A percentile compares a stretch with the other conserved stretches of the same genome.
Evolutionary conservation across 2,797 vertebrate species (phyloP).

Genomic region (Fratercula arctica): DNA sequence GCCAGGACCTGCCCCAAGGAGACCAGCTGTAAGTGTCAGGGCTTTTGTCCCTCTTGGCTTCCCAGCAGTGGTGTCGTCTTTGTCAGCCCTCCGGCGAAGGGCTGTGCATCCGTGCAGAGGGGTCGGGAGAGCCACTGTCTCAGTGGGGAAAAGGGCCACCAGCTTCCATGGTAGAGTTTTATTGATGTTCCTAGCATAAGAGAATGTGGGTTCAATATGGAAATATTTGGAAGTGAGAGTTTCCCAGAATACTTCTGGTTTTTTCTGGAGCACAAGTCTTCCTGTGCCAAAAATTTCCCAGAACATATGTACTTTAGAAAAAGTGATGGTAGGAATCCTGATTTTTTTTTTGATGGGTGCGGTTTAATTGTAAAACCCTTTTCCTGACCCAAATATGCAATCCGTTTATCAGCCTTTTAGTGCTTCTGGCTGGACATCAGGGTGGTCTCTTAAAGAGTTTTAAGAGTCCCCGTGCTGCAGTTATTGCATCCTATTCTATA

Average conservation of each 20-base stretch:
- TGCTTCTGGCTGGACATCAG: background rate
- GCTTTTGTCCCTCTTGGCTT: background rate
- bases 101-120: rapidly evolving
- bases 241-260: background rate
- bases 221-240: background rate
- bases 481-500: background rate
- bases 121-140: background rate
- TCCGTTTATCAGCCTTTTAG: background rate
- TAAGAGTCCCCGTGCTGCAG: background rate
- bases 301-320: background rate
- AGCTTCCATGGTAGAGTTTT: background rate
- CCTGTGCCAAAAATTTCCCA: background rate
- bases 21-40: background rate
- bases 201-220: background rate
- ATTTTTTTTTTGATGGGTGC: background rate
- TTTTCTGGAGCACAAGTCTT: background rate
- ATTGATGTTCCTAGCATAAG: background rate
- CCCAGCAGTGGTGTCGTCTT: background rate
- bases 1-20: background rate
- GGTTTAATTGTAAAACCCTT: background rate
- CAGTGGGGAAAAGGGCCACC: background rate
- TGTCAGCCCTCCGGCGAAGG: background rate
- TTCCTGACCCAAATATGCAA: background rate
- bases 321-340: background rate
- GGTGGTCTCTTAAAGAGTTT: background rate